These are phyloP conservation scores for Cephalopholis sonnerati DNA, from an alignment of 2,113 vertebrate species.

Conservation along the genomic window DNA sequence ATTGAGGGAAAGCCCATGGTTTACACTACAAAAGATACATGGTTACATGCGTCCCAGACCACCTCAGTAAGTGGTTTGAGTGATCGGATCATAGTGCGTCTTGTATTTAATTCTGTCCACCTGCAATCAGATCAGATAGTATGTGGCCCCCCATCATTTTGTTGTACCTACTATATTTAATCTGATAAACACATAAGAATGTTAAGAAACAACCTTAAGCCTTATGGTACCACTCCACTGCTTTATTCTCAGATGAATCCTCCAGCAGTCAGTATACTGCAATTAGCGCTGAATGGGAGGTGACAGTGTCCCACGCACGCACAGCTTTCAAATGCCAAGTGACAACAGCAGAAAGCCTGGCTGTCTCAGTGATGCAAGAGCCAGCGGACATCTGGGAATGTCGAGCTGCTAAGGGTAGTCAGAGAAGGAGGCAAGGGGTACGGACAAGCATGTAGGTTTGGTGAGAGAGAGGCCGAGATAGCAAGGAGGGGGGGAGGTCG, in stretches of 20 bases:
- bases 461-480: not conserved
- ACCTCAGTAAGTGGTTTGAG: too few species aligned
- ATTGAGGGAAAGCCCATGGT: too few species aligned
- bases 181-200: not conserved
- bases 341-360: conserved; percentile 60
- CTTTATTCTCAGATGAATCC: conserved; percentile 37
- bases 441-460: not conserved
- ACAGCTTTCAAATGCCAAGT: conserved; percentile 70
- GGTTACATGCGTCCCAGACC: too few species aligned
- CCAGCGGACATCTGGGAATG: conserved; percentile 69
- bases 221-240: conserved; percentile 5
- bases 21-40: too few species aligned
- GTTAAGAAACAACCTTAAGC: conserved; percentile 3
- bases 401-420: conserved; percentile 45
- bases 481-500: not conserved
- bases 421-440: not conserved
- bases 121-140: too few species aligned
- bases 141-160: not conserved
- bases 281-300: conserved; percentile 56
- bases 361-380: conserved; percentile 60
- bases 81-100: too few species aligned
- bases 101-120: too few species aligned
- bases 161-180: not conserved
- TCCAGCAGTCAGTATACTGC: conserved; percentile 32
- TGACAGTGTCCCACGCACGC: conserved; percentile 53